Evolutionary conservation across 1,140 invertebrate species (phyloP).

Genomic region (Euura lappo): DNA sequence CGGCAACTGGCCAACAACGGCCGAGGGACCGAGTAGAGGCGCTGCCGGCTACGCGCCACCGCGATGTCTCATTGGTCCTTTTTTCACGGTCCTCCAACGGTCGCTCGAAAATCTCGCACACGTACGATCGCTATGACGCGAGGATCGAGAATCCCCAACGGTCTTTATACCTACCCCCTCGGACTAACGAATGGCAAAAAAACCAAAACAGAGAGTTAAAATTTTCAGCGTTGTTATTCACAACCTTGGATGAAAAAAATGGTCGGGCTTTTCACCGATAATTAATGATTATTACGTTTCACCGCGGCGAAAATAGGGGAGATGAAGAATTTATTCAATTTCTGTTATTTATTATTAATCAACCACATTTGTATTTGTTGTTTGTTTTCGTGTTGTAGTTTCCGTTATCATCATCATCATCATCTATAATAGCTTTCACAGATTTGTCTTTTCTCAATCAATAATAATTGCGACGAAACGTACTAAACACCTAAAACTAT

Average conservation of each 20-base stretch:
- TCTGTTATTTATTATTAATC: conserved; percentile 32
- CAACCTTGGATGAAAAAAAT: no score
- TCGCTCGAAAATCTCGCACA: neutral
- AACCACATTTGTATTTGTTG: conserved; percentile 38
- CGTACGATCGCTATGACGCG: neutral
- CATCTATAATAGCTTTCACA: conserved; percentile 41
- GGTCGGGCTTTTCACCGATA: no score
- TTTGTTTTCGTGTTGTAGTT: no score
- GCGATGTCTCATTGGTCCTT: conserved; percentile 4
- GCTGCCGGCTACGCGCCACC: neutral
- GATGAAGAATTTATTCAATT: neutral
- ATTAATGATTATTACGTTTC: no score
- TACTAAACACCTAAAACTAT: conserved; percentile 44
- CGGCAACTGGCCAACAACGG: neutral
- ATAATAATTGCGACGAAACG: conserved; percentile 24
- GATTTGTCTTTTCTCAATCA: conserved; percentile 33
- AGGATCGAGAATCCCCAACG: neutral
- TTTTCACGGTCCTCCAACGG: neutral
- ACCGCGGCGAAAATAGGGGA: no score
- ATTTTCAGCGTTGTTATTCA: no score
- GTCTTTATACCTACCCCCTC: neutral
- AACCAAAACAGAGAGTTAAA: no score
- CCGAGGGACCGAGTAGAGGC: neutral
- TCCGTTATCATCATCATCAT: neutral
- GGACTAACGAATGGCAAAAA: no score